Base-by-base conservation (phyloP, 1,140 invertebrate species). In the Danaus melanippus region DNA sequence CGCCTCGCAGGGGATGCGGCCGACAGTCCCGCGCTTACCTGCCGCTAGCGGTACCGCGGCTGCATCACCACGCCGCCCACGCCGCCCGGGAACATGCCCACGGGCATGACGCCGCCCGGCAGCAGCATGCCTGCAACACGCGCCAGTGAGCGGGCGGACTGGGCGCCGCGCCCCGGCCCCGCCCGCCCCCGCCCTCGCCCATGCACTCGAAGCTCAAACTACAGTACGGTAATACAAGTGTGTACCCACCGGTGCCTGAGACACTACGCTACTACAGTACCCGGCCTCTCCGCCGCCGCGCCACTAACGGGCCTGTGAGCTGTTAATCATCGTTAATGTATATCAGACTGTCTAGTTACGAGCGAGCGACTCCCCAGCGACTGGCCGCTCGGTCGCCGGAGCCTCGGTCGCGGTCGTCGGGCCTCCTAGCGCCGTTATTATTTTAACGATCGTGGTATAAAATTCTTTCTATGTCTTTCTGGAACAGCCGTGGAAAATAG, bases 41-140 rank as follows among this genome's bases (percentile, higher is more conserved):
- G 51, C 61, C 57, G 68, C 71, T 82, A 85, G 63, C 82, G 76
- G 78, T 62, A 84, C 59, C 81, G 79, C 63, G 76, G 81, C 77
- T 74, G 74, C 81, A 82, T 75, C 66, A 77, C 64, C 51, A 58
- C 60, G 62, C 77, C 64, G 15, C 77, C 76, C 52, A 84, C 56
- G 54, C 78, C 76, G 67, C 80, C 75, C 53, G 78, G 78, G 73
- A 85, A 81, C 75, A 80, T 73, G 69, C 77, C 67, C 79, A 84
- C 75, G 53, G 67, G 78, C 80, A 81, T 76, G 69, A 82, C 63
- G 50, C 79, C 75, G 63, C 63, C 59, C 56, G 56, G 50, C 69
- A 83, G 67, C 80, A 84, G 79, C 80, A 84, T 79, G 46, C 83
- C 83, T 84, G 80, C 76, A 62, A 67, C 78, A 41, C 62, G 44